Evolutionary conservation across 2,888 invertebrate species (phyloP).

Genomic region (Drosophila affinis): DNA sequence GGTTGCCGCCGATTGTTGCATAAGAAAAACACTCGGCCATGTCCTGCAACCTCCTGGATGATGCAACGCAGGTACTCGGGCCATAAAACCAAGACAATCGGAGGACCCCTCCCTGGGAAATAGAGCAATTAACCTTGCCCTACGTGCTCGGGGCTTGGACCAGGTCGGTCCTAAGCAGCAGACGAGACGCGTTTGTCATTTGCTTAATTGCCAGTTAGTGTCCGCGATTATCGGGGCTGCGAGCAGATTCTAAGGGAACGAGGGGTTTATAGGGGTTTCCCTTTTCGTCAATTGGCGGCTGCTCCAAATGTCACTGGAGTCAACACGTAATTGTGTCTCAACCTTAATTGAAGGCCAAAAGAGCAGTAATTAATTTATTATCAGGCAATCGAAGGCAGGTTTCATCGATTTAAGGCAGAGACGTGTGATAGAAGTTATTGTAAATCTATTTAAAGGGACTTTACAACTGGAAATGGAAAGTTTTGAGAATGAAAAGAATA

Average conservation of each 20-base stretch:
- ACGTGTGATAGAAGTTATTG: background rate
- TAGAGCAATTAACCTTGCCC: slow-evolving; percentile 72
- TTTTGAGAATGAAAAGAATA: background rate
- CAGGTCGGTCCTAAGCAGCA: slow-evolving; percentile 11
- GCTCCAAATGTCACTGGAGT: slow-evolving; percentile 21
- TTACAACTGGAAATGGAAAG: background rate
- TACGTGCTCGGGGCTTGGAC: slow-evolving; percentile 55
- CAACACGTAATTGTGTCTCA: slow-evolving; percentile 55
- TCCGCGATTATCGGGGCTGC: slow-evolving; percentile 57
- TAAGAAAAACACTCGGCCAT: slow-evolving; percentile 38
- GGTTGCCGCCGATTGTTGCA: slow-evolving; percentile 60
- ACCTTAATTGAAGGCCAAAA: slow-evolving; percentile 44
- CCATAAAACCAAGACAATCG: slow-evolving; percentile 23
- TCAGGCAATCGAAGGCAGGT: slow-evolving; percentile 46
- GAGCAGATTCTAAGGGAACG: background rate
- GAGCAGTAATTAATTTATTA: slow-evolving; percentile 54
- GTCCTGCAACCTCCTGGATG: slow-evolving; percentile 22
- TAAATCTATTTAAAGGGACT: background rate
- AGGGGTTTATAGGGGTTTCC: slow-evolving; percentile 14
- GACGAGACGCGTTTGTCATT: slow-evolving; percentile 38
- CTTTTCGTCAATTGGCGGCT: slow-evolving; percentile 25
- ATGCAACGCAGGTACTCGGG: slow-evolving; percentile 36
- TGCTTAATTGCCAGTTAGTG: slow-evolving; percentile 68
- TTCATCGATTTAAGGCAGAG: background rate
- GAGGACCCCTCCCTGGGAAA: slow-evolving; percentile 36